Base-by-base conservation (phyloP, 92 coral and sea anemone genomes). In the Siderastrea siderea region DNA sequence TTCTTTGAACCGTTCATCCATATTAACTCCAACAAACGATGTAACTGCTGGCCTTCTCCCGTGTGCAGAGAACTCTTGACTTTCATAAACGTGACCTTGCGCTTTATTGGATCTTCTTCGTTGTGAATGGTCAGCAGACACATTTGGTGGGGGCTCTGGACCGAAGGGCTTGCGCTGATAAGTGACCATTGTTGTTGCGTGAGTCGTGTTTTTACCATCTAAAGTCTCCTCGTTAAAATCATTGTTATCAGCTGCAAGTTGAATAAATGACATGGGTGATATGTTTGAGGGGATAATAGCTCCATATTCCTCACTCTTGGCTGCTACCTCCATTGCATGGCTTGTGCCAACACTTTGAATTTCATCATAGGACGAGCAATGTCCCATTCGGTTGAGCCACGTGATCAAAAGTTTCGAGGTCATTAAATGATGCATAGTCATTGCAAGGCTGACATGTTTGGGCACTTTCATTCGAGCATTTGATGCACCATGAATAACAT, bases 1-100 rank as follows among this genome's bases (percentile, higher is more conserved):
- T 11, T 61, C 2, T 5, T n/a, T 11, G 79, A 51, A 74, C 79
- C 79, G 3, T 44, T 66, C 71, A 17, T 66, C 7, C 43, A 6
- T 66, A 13, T 6, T 7, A 8, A 6, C 7, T 6, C 13, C 10
- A 13, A 66, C 79, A 45, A 49, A 58, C 69, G 53, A 8, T 1
- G 71, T 86, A 79, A 79, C 90, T 2, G 86, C 86, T 6, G 86
- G 90, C 19, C 90, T 8, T 52, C 68, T 64, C 10, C 90, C 90
- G 46, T 79, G 86, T 3, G 63, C 90, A 13, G 90, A 66, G 69
- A 86, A 86, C 43, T 86, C 86, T 19, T 48, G 66, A 19, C 79
- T 13, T 54, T 65, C 86, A 17, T 79, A 47, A 47, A 74, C 90
- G 19, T 52, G 51, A 60, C 90, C 86, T 6, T 44, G 54, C 26